phyloP scores from a whole-genome alignment of 2,797 vertebrate genomes.

The Xiphorhynchus erythropygius region DNA sequence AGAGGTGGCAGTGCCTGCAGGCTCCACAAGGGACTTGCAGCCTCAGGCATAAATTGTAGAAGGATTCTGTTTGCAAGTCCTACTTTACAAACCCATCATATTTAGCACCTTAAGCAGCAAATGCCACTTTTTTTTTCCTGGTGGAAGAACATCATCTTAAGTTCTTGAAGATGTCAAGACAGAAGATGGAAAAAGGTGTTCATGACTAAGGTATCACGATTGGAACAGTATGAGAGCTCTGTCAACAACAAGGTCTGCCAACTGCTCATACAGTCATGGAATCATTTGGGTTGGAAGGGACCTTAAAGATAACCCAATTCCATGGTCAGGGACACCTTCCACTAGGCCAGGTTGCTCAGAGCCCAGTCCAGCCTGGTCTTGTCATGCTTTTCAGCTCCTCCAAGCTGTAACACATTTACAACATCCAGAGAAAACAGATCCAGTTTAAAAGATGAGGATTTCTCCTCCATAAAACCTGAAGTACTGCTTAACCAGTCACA shows the following conservation, averaged over 20 bases:
- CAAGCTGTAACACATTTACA: neutral
- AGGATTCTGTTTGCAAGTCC: neutral
- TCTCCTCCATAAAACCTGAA: neutral
- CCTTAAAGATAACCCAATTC: neutral
- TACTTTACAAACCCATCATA: neutral
- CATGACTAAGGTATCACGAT: accelerated
- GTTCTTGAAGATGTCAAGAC: neutral
- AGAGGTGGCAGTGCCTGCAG: neutral
- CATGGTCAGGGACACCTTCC: neutral
- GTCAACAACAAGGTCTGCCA: neutral
- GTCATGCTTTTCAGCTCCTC: neutral
- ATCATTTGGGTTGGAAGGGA: neutral
- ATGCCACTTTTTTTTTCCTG: too few relatives aligned
- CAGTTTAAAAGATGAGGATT: neutral
- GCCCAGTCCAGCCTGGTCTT: neutral
- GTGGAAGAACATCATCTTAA: neutral
- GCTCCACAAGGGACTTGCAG: neutral
- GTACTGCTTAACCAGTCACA: neutral
- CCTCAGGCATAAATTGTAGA: neutral
- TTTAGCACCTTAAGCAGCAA: neutral
- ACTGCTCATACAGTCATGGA: neutral
- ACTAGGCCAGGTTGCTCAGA: neutral
- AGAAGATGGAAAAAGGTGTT: neutral
- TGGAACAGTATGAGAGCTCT: neutral
- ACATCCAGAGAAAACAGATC: neutral